A percentile compares a stretch with the other conserved stretches of the same genome.
Conservation (phyloP, 1,140 invertebrate genomes). For the Lordiphosa mommai region DNA sequence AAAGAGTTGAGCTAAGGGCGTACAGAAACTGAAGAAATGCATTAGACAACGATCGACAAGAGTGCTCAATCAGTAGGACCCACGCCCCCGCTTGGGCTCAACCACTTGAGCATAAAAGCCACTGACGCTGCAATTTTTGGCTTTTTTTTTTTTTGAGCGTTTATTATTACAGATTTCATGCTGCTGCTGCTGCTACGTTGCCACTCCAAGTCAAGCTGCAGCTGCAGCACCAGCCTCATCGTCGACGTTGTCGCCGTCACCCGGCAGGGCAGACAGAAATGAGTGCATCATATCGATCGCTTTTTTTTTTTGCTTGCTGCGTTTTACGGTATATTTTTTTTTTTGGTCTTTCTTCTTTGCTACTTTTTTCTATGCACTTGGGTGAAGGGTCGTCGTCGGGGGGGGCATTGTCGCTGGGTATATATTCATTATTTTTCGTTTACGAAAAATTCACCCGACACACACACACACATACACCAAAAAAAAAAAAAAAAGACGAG, state of each 20-base stretch:
- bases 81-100: conserved; percentile 19
- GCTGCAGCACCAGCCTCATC: conserved; percentile 12
- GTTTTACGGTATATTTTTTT: conserved; percentile 60
- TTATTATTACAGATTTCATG: conserved; percentile 74
- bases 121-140: conserved; percentile 78
- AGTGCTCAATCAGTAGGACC: conserved; percentile 13
- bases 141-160: conserved; percentile 75
- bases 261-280: conserved; percentile 79
- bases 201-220: conserved; percentile 49
- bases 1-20: neutral
- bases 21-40: neutral
- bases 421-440: conserved; percentile 78
- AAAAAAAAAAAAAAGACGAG: conserved; percentile 42
- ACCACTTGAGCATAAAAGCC: conserved; percentile 71
- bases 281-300: conserved; percentile 80
- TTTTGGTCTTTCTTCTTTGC: conserved; percentile 72
- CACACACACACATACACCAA: conserved; percentile 29
- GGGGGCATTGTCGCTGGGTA: conserved; percentile 54
- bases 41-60: conserved; percentile 26
- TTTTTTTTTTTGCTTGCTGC: conserved; percentile 70
- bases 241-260: conserved; percentile 22
- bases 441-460: conserved; percentile 70
- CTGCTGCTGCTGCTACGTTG: conserved; percentile 39
- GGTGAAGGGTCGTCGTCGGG: conserved; percentile 2
- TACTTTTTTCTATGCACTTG: conserved; percentile 75